These are phyloP conservation scores for Mellivora capensis DNA, from an alignment of 2,113 vertebrate genomes.

Conservation along the genomic window DNA sequence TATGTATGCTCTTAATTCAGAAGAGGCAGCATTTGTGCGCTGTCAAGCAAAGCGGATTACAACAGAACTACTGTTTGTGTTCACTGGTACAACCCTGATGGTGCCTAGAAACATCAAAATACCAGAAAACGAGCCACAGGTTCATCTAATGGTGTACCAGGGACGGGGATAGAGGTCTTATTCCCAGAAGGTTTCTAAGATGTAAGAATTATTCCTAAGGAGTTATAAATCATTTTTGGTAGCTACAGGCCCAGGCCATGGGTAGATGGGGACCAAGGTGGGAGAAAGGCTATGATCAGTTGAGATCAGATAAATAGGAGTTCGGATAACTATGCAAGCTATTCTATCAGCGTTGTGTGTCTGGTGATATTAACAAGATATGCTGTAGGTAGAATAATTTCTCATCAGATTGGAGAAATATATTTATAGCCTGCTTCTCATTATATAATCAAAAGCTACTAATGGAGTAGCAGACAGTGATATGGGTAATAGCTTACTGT, in stretches of 20 bases:
- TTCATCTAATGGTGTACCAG: not conserved
- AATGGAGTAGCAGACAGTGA: slow-evolving; percentile 33
- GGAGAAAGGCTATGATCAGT: not conserved
- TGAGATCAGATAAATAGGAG: not conserved
- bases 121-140: not conserved
- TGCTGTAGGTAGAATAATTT: slow-evolving; percentile 49
- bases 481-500: slow-evolving; percentile 39
- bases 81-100: not conserved
- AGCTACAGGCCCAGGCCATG: not conserved
- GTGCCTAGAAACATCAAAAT: not conserved
- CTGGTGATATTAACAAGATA: slow-evolving; percentile 48
- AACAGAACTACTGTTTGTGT: not conserved
- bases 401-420: not conserved
- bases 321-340: slow-evolving; percentile 16
- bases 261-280: not conserved
- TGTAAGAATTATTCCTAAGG: not conserved
- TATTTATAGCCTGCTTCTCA: slow-evolving; percentile 65
- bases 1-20: not conserved
- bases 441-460: slow-evolving; percentile 64
- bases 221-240: not conserved
- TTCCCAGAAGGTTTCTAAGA: not conserved
- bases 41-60: not conserved
- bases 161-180: not conserved
- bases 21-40: not conserved
- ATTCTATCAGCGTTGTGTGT: slow-evolving; percentile 12